Conservation (phyloP, 2,113 vertebrate species). For the Xiphophorus maculatus region DNA sequence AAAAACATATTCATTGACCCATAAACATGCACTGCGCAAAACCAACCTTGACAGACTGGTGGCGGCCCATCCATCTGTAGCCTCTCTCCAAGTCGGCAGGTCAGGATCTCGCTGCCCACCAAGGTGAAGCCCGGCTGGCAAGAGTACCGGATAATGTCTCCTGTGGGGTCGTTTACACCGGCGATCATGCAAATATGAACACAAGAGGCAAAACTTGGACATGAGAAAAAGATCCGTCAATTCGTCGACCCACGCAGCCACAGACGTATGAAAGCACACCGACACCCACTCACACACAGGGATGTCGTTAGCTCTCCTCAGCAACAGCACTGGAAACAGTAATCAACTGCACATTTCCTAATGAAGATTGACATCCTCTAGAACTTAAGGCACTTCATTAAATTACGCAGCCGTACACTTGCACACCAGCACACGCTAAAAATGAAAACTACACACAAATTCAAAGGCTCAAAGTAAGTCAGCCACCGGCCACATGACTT, state of each 20-base stretch:
- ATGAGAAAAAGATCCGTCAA: slow-evolving; percentile 33
- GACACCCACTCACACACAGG: slow-evolving; percentile 5
- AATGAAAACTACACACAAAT: slow-evolving; percentile 37
- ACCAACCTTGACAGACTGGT: slow-evolving; percentile 92
- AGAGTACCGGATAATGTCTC: slow-evolving; percentile 95
- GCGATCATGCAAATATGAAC: slow-evolving; percentile 14
- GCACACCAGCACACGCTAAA: slow-evolving; percentile 14
- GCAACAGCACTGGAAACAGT: slow-evolving; percentile 46
- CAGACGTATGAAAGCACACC: neutral
- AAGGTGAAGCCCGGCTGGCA: slow-evolving; percentile 95
- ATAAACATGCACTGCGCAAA: slow-evolving; percentile 15
- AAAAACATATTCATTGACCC: slow-evolving; percentile 9
- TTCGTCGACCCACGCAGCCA: neutral
- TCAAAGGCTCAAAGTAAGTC: slow-evolving; percentile 32
- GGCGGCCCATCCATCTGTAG: slow-evolving; percentile 95
- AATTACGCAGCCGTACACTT: slow-evolving; percentile 30
- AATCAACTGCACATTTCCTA: slow-evolving; percentile 63
- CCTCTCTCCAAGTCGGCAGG: slow-evolving; percentile 90
- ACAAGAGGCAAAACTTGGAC: slow-evolving; percentile 9
- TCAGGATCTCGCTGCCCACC: slow-evolving; percentile 94
- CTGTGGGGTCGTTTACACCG: slow-evolving; percentile 75
- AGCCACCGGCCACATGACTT: slow-evolving; percentile 43
- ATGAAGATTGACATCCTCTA: slow-evolving; percentile 63
- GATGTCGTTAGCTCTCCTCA: slow-evolving; percentile 33
- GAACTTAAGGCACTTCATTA: slow-evolving; percentile 50